Conservation (phyloP, 2,888 invertebrate species). For the Buathra laborator region DNA sequence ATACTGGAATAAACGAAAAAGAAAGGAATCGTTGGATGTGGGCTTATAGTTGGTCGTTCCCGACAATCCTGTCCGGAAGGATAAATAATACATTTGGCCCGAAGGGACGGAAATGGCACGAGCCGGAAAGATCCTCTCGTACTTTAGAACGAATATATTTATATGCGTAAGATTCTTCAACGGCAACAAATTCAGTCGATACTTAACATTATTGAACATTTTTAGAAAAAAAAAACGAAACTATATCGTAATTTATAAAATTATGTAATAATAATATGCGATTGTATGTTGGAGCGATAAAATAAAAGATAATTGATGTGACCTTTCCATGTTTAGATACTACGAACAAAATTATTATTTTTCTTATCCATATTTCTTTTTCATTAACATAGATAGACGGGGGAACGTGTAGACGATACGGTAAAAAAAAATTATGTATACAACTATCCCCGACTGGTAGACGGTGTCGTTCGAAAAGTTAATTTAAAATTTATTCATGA, state of each 20-base stretch:
- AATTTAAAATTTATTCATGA: slow-evolving; percentile 84
- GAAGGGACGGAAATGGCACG: slow-evolving; percentile 43
- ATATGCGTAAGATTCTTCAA: neutral
- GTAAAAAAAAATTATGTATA: neutral
- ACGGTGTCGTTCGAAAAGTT: slow-evolving; percentile 78
- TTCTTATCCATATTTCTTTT: neutral
- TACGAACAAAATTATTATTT: slow-evolving; percentile 3
- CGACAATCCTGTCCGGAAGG: slow-evolving; percentile 48
- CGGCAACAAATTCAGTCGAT: neutral
- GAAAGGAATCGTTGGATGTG: slow-evolving; percentile 34
- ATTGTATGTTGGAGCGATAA: neutral
- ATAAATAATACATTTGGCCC: slow-evolving; percentile 67
- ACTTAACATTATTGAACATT: neutral
- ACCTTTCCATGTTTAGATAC: neutral
- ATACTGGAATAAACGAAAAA: slow-evolving; percentile 31
- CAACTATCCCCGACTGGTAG: slow-evolving; percentile 64
- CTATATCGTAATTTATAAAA: neutral
- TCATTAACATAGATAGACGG: slow-evolving; percentile 10
- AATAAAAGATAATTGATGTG: neutral
- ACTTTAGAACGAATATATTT: neutral
- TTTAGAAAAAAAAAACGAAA: too few species aligned
- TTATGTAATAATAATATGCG: neutral
- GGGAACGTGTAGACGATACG: neutral
- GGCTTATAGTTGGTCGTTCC: neutral
- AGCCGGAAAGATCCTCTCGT: slow-evolving; percentile 50